Evolutionary conservation across 2,797 vertebrate genomes (phyloP).

Genomic region (Sebastes jordani): DNA sequence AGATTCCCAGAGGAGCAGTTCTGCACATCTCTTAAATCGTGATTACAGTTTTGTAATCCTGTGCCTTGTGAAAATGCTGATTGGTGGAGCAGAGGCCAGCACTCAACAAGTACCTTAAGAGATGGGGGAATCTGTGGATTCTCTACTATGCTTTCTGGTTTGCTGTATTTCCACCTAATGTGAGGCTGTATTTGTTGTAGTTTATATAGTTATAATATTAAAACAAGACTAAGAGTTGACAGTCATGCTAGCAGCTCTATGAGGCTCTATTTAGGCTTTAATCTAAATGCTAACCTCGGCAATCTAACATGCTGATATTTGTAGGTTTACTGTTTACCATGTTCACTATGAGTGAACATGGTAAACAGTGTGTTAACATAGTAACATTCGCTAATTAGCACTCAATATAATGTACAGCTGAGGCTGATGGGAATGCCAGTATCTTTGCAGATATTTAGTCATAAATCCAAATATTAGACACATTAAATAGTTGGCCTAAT

Average conservation of each 20-base stretch:
- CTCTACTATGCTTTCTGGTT: not conserved
- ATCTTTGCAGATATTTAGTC: not conserved
- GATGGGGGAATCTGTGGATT: fast-evolving
- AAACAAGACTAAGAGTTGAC: not conserved
- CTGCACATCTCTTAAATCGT: not conserved
- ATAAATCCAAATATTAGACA: not conserved
- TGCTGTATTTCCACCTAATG: not conserved
- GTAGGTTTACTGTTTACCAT: not conserved
- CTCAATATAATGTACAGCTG: not conserved
- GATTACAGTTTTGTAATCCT: not conserved
- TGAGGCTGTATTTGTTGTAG: not conserved
- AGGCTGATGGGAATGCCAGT: not conserved
- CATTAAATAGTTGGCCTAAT: not conserved
- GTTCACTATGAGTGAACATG: not conserved
- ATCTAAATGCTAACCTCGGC: not conserved
- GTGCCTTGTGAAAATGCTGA: not conserved
- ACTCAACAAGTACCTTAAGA: not conserved
- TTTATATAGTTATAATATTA: not conserved
- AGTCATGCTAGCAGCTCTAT: not conserved
- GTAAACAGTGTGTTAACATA: not conserved
- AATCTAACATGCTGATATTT: not conserved
- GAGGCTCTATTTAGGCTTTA: not conserved
- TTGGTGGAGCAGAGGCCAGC: not conserved
- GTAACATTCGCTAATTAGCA: not conserved
- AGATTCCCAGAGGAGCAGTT: not conserved